phyloP scores from a whole-genome alignment of 1,140 invertebrate species.

The Lasioglossum albipes region DNA sequence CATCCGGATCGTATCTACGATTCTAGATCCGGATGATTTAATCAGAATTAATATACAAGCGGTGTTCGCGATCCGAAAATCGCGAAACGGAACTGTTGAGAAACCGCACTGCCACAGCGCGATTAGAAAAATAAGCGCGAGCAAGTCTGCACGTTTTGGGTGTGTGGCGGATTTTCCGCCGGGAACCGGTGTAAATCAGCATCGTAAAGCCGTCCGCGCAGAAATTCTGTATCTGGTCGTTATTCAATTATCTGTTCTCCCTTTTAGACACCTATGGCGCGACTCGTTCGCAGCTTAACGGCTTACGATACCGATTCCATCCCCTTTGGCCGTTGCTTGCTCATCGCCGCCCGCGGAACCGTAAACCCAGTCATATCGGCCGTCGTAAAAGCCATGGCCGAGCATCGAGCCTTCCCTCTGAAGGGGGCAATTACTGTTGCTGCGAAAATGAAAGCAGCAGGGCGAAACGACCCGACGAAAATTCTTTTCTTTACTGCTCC shows the following conservation, averaged over 20 bases:
- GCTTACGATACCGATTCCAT: slow-evolving; percentile 48
- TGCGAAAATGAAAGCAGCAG: slow-evolving; percentile 45
- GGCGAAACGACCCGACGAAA: neutral
- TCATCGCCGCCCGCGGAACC: slow-evolving; percentile 47
- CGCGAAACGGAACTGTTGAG: too few species aligned
- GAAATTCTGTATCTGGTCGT: slow-evolving; percentile 40
- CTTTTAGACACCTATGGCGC: slow-evolving; percentile 35
- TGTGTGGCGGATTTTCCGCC: too few species aligned
- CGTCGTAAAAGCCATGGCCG: slow-evolving; percentile 55
- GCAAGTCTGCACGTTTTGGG: too few species aligned
- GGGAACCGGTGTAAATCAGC: neutral
- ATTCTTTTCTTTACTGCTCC: neutral
- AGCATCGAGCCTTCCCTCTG: slow-evolving; percentile 32
- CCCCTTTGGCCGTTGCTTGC: slow-evolving; percentile 6
- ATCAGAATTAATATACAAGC: too few species aligned
- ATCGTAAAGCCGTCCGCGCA: slow-evolving; percentile 11
- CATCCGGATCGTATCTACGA: too few species aligned
- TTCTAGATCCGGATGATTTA: too few species aligned
- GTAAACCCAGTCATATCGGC: slow-evolving; percentile 63
- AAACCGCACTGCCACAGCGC: neutral
- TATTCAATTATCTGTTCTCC: slow-evolving; percentile 59
- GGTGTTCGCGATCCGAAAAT: neutral
- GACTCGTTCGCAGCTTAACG: slow-evolving; percentile 56
- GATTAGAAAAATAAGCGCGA: neutral
- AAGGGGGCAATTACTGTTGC: slow-evolving; percentile 54